phyloP scores from a whole-genome alignment of 1,140 invertebrate species.

The Drosophila nebulosa region DNA sequence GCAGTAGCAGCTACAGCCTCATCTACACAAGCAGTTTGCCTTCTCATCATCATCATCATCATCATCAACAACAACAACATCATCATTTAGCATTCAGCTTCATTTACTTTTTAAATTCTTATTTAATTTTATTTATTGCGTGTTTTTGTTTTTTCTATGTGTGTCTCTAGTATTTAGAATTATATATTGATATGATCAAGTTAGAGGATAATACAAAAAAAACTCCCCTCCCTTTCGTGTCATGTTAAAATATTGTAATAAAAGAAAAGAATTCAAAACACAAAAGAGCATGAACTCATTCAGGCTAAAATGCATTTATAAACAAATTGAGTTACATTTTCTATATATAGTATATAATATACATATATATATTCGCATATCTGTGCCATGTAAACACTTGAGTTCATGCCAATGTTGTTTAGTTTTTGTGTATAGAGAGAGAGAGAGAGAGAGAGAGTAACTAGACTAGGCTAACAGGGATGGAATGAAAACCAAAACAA shows the following conservation, averaged over 20 bases:
- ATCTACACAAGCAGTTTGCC: conserved; percentile 13
- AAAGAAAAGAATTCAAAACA: conserved; percentile 14
- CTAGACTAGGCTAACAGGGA: not conserved
- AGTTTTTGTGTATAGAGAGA: too few species aligned
- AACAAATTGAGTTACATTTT: not conserved
- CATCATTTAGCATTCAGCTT: conserved; percentile 19
- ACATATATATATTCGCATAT: not conserved
- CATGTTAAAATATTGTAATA: conserved; percentile 55
- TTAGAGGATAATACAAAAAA: conserved; percentile 30
- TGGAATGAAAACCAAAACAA: not conserved
- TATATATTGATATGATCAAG: conserved; percentile 25
- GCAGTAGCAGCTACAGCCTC: not conserved
- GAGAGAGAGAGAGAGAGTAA: not conserved
- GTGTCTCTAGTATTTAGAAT: conserved; percentile 24
- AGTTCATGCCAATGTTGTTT: not conserved
- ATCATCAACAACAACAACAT: conserved; percentile 30
- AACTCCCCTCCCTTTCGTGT: not conserved
- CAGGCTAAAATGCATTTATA: conserved; percentile 5
- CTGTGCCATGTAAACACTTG: conserved; percentile 1
- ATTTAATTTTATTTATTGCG: conserved; percentile 58
- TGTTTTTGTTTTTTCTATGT: conserved; percentile 57
- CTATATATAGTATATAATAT: not conserved
- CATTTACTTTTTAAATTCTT: conserved; percentile 44
- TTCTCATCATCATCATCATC: conserved; percentile 32
- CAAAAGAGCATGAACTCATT: conserved; percentile 22